Evolutionary conservation across 2,888 invertebrate genomes (phyloP), one percentile per base, ranked within the genome.

Genomic region (Geotrupes spiniger): DNA sequence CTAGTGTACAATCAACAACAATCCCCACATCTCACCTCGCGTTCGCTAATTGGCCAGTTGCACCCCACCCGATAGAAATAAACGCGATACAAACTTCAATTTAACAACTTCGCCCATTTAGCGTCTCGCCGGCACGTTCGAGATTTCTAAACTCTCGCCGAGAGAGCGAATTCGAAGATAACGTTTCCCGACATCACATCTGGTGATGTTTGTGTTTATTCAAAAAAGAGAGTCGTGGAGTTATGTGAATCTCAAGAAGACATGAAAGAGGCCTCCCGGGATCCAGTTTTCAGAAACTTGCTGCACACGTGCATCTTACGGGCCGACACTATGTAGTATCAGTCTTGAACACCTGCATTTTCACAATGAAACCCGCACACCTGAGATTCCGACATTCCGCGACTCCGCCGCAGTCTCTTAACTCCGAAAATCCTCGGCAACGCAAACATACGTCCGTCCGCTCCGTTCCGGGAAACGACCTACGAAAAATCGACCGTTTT

Each of bases 351-450:
- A 69, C 69, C 69, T 69, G 69, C 69, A 66, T 65, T 67, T 69
- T 69, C 64, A 69, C 69, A 69, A 69, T 69, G 65, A 65, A 60
- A 56, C 46, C 54, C 56, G 66, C 62, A 69, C 69, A 68, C 67
- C 68, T 68, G 69, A 68, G 64, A 66, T 65, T 64, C 66, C 61
- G 61, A 65, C 66, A 66, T 67, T 66, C 65, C 66, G 64, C 64
- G 63, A 50, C 50, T 42, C 26, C 36, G 43, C 26, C 16, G 43
- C 26, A 28, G 17, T 43, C 36, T 33, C 33, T 21, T 12, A 33
- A 25, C 43, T 43, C 49, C 45, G n/a, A 50, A 50, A 50, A 46
- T 46, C 42, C 38, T 36, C 27, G 43, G 29, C 21, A 36, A 33
- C 11, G 6, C 21, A 21, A 21, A 21, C 21, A 21, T 21, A n/a